These are phyloP conservation scores for Leptodactylus fallax DNA, from an alignment of 2,797 vertebrate species.

Conservation along the genomic window DNA sequence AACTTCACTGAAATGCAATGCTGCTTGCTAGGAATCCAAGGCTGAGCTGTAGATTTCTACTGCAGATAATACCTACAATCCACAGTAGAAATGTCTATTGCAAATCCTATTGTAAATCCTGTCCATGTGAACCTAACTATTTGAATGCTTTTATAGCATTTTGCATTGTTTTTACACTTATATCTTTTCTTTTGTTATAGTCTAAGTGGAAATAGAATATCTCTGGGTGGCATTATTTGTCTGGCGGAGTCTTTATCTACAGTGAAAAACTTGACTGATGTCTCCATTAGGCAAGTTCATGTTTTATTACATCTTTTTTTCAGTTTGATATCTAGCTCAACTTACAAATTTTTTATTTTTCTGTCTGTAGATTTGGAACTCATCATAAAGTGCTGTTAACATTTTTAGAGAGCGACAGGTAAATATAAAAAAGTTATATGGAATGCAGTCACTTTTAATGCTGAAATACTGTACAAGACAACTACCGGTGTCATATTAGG, in stretches of 20 bases:
- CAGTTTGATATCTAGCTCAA: neutral
- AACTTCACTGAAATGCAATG: too few species aligned
- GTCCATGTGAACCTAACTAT: too few species aligned
- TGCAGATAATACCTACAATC: too few species aligned
- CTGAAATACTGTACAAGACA: neutral
- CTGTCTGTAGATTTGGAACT: slow-evolving; percentile 75
- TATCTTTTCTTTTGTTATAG: slow-evolving; percentile 71
- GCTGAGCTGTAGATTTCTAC: too few species aligned
- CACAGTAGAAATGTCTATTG: too few species aligned
- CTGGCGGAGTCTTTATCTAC: slow-evolving; percentile 75
- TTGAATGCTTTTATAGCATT: neutral
- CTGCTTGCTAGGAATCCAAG: too few species aligned
- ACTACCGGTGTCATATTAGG: neutral
- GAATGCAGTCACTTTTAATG: neutral
- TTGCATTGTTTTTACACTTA: neutral
- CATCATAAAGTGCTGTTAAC: slow-evolving; percentile 71
- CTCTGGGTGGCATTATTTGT: slow-evolving; percentile 72
- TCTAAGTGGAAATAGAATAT: slow-evolving; percentile 79
- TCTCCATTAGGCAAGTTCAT: slow-evolving; percentile 79
- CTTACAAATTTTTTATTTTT: slow-evolving; percentile 43
- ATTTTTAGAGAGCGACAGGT: slow-evolving; percentile 78
- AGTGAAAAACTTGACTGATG: slow-evolving; percentile 68
- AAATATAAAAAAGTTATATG: slow-evolving; percentile 41
- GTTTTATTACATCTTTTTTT: neutral
- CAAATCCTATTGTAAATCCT: too few species aligned